These are phyloP conservation scores for Stichodactyla helianthus DNA, from an alignment of 64 coral and sea anemone genomes.

Conservation along the genomic window DNA sequence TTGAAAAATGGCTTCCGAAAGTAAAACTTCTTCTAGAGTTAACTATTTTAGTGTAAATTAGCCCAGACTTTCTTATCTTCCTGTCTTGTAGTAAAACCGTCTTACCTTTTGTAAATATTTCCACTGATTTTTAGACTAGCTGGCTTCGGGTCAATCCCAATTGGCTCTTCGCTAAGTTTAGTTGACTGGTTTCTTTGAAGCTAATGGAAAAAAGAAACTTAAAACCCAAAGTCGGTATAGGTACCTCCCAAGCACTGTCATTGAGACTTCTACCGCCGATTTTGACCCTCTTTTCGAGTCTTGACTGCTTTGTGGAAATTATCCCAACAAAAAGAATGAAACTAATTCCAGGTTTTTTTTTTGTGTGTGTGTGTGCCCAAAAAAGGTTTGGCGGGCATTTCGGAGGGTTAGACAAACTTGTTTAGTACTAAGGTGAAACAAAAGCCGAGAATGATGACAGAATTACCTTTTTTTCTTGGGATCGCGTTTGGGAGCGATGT, in stretches of 20 bases:
- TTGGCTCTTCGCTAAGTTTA: not conserved
- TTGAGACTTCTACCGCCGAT: not conserved
- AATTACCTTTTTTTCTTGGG: not conserved
- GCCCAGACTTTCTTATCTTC: not conserved
- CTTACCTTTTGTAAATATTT: not conserved
- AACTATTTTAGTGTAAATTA: no score
- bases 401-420: not conserved
- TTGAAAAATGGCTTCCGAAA: not conserved
- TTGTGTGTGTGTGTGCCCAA: no score
- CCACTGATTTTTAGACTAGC: not conserved
- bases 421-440: not conserved
- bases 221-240: not conserved
- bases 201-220: constrained; percentile 2
- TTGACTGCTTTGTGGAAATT: not conserved
- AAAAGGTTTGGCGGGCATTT: not conserved
- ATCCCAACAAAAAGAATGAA: not conserved
- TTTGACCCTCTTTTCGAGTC: not conserved
- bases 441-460: not conserved
- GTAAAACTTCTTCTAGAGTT: no score
- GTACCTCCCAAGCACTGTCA: constrained; percentile 13
- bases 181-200: not conserved
- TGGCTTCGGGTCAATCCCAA: constrained; percentile 21
- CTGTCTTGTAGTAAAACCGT: not conserved
- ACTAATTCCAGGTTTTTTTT: not conserved
- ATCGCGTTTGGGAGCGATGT: not conserved